Conservation (phyloP, 2,888 invertebrate genomes). For the Celastrina argiolus region DNA sequence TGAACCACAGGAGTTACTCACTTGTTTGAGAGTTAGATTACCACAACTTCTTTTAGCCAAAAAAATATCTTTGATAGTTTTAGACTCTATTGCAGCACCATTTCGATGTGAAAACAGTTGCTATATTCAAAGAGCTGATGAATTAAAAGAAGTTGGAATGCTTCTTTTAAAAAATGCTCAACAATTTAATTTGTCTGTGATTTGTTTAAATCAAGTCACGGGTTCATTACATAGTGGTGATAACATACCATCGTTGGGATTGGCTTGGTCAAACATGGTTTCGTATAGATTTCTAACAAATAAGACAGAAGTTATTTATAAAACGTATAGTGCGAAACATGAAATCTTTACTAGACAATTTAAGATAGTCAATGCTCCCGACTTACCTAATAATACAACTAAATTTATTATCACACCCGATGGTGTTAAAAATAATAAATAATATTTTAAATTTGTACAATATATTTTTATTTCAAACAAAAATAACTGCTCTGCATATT, state of each 20-base stretch:
- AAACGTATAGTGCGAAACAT: conserved; percentile 30
- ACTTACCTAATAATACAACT: conserved; percentile 45
- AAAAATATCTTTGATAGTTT: conserved; percentile 49
- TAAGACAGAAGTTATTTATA: conserved; percentile 37
- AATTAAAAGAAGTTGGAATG: conserved; percentile 61
- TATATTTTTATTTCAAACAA: too few species aligned
- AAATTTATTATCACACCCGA: conserved; percentile 48
- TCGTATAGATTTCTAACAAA: conserved; percentile 51
- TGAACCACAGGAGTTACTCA: conserved; percentile 57
- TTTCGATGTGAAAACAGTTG: conserved; percentile 62
- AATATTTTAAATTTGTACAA: background rate
- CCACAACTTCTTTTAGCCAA: conserved; percentile 51
- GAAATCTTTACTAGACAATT: conserved; percentile 47
- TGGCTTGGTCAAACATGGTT: conserved; percentile 72
- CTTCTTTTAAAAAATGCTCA: conserved; percentile 50
- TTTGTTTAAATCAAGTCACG: conserved; percentile 70
- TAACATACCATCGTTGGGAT: conserved; percentile 59
- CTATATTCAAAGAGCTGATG: conserved; percentile 65
- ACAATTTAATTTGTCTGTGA: conserved; percentile 51
- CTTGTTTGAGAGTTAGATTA: conserved; percentile 57
- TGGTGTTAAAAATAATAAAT: conserved; percentile 42
- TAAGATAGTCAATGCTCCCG: conserved; percentile 52
- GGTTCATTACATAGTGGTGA: conserved; percentile 48
- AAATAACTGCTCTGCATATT: too few species aligned
- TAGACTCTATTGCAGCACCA: conserved; percentile 70